These are phyloP conservation scores for Acyrthosiphon pisum DNA, from an alignment of 1,140 invertebrate species.

Conservation along the genomic window DNA sequence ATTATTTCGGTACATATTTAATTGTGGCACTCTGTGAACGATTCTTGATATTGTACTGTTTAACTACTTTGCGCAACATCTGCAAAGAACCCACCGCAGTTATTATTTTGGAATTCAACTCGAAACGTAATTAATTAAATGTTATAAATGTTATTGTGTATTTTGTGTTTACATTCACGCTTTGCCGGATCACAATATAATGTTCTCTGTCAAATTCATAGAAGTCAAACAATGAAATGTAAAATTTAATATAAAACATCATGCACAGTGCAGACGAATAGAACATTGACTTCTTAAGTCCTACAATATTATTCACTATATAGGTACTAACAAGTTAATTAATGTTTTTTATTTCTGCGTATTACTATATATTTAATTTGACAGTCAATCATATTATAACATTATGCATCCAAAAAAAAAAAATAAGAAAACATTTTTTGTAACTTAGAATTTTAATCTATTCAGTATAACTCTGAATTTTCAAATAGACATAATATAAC, in stretches of 20 bases:
- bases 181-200: constrained; percentile 10
- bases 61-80: constrained; percentile 17
- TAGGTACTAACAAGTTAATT: too few relatives aligned
- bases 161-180: neutral
- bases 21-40: neutral
- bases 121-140: neutral
- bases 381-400: too few relatives aligned
- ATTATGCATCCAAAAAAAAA: too few relatives aligned
- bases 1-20: neutral
- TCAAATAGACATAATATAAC: neutral
- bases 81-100: neutral
- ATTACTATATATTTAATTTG: too few relatives aligned
- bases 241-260: neutral
- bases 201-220: neutral
- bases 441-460: too few relatives aligned
- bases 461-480: too few relatives aligned
- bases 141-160: neutral
- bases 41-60: neutral
- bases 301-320: too few relatives aligned
- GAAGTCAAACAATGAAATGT: constrained; percentile 17
- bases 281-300: too few relatives aligned
- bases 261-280: too few relatives aligned
- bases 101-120: neutral
- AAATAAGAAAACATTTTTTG: too few relatives aligned
- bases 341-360: too few relatives aligned